Conservation (phyloP, 30 jellyfish, hydroid and myxozoan genomes). For the Aurelia sp. region DNA sequence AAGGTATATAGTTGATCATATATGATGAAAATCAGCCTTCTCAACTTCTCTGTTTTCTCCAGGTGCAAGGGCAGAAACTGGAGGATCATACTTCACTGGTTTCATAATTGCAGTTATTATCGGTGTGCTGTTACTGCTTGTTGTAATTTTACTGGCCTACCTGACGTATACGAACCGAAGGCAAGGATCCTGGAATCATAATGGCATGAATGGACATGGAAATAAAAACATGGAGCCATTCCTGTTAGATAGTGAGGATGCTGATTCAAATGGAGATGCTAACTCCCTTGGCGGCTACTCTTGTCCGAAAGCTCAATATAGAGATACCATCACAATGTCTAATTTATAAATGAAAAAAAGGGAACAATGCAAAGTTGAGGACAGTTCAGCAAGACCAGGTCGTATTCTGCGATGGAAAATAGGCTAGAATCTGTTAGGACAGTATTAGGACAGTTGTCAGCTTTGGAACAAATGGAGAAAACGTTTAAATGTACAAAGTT, state of each 20-base stretch:
- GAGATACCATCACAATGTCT: constrained; percentile 29
- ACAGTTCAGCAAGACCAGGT: too few species aligned
- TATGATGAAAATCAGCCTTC: too few species aligned
- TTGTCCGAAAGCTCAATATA: constrained; percentile 22
- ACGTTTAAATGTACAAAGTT: too few species aligned
- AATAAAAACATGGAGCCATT: constrained; percentile 61
- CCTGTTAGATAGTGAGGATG: constrained; percentile 49
- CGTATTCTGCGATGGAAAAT: too few species aligned
- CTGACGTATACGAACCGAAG: neutral
- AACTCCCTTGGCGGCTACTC: constrained; percentile 33
- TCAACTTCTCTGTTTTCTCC: neutral
- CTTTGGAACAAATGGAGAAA: too few species aligned
- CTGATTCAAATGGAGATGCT: constrained; percentile 17
- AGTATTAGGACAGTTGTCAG: too few species aligned
- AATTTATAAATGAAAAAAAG: constrained; percentile 1
- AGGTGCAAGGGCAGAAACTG: neutral
- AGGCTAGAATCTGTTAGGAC: too few species aligned
- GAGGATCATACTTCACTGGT: constrained; percentile 7
- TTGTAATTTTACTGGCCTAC: constrained; percentile 15
- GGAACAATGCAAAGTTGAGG: too few species aligned
- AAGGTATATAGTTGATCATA: too few species aligned
- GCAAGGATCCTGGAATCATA: constrained; percentile 35
- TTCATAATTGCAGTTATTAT: constrained; percentile 30
- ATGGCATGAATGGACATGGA: constrained; percentile 32
- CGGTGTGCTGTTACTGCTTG: constrained; percentile 25